Base-by-base conservation (phyloP, 2,888 invertebrate genomes). In the Ophion slaviceki region DNA sequence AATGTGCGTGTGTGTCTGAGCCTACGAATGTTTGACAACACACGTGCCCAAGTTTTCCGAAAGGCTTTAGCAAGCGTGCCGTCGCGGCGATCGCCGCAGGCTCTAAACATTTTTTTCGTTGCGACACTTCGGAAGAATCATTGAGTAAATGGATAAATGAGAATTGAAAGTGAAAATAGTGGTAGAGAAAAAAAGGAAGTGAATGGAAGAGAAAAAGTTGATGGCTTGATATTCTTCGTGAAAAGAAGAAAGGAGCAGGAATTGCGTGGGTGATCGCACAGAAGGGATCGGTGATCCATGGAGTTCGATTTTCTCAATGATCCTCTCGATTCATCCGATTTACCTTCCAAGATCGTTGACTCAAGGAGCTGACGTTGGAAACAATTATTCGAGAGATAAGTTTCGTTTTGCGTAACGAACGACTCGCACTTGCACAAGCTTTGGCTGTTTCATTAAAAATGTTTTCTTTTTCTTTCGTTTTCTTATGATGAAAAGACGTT, bases 401-500 rank as follows among this genome's bases (percentile, higher is more conserved):
- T 61, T 70, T 78, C 45, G 59, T 32, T 78, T 68, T 68, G 68
- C 20, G 68, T 45, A 68, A 78, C 11, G 61, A 77, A 20, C 40
- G 36, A 67, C 77, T 77, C 24, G 57, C 36, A 32, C 47, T 47
- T 47, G 47, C 0, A 11, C 7, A 47, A 14, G 14, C 47, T 14
- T 40, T 14, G 45, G 24, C 14, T 47, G 32, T 64, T 75, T 11
- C 17, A 64, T 20, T 47, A 14, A 14, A n/a, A 64, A 17, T 8
- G 24, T 7, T 47, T 61, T 59, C 32, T 47, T 24, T 70, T n/a
- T 24, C 70, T 61, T 11, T 61, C 32, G 14, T 47, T 4, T 47
- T 47, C 53, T 17, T 14, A 17, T 57, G 32, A 28, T 32, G 36
- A 45, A 11, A 36, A 45, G 62, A 36, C 53, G 53, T 76, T 76